Conservation (phyloP, 2,113 vertebrate genomes). For the Rhinolophus sinicus region DNA sequence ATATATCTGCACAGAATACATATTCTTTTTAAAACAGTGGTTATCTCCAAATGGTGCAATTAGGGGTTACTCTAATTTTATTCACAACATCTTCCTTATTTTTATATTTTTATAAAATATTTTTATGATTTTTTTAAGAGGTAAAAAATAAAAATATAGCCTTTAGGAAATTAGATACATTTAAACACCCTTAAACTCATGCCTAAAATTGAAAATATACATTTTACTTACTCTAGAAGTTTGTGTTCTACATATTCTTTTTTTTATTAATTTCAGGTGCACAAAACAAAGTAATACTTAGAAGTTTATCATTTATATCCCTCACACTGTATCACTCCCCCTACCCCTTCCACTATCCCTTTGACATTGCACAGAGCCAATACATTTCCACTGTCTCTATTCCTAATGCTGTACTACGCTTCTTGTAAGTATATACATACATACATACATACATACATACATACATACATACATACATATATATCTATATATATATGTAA, state of each 20-base stretch:
- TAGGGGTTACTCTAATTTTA: constrained; percentile 5
- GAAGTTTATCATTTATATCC: too few relatives aligned
- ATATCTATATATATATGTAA: too few relatives aligned
- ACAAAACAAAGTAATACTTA: too few relatives aligned
- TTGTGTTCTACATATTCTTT: background rate
- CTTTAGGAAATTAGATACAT: background rate
- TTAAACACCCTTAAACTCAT: background rate
- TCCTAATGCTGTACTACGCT: too few relatives aligned
- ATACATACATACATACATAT: too few relatives aligned
- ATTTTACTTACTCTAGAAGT: background rate
- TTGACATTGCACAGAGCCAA: too few relatives aligned
- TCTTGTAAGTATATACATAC: too few relatives aligned
- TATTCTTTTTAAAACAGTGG: background rate
- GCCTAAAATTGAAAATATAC: background rate
- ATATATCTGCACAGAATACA: background rate
- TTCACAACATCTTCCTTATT: background rate
- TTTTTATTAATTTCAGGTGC: too few relatives aligned
- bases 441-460: too few relatives aligned
- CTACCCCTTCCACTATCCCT: too few relatives aligned
- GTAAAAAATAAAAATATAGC: background rate
- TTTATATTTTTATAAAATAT: constrained; percentile 2
- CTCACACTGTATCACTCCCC: too few relatives aligned
- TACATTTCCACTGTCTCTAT: too few relatives aligned
- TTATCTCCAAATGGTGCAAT: background rate
- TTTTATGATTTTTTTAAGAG: constrained; percentile 36